phyloP scores from a whole-genome alignment of 2,888 invertebrate species.

The Drosophila borealis region DNA sequence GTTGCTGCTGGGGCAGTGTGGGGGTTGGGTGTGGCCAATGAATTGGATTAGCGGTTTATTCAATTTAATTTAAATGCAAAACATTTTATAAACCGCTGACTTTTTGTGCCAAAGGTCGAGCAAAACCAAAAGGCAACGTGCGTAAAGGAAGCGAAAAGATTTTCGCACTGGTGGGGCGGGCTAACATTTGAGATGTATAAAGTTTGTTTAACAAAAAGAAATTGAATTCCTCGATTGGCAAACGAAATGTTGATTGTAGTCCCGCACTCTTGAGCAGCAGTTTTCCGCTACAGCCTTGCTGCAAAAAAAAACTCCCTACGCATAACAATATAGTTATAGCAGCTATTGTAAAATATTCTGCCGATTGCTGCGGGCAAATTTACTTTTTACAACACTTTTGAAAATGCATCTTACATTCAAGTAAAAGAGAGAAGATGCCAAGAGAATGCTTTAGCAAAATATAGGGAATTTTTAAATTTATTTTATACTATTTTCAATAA shows the following conservation, averaged over 20 bases:
- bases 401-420: too few species aligned
- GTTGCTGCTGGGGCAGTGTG: background rate
- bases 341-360: background rate
- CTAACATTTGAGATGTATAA: slow-evolving; percentile 8
- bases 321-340: background rate
- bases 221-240: slow-evolving; percentile 25
- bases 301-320: background rate
- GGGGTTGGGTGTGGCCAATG: slow-evolving; percentile 26
- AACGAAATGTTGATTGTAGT: slow-evolving; percentile 16
- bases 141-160: slow-evolving; percentile 15
- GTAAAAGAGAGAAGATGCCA: too few species aligned
- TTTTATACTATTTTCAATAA: too few species aligned
- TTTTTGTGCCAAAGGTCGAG: slow-evolving; percentile 36
- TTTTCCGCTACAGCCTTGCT: background rate
- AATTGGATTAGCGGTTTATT: slow-evolving; percentile 75
- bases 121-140: slow-evolving; percentile 9
- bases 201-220: slow-evolving; percentile 23
- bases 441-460: too few species aligned
- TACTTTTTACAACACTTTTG: too few species aligned
- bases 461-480: too few species aligned
- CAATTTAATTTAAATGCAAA: slow-evolving; percentile 76
- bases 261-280: background rate
- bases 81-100: slow-evolving; percentile 58
- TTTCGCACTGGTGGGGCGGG: background rate
- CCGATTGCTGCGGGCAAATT: too few species aligned